A percentile compares a stretch with the other conserved stretches of the same genome.
Conservation (phyloP, 2,888 invertebrate species). For the Deilephila elpenor region DNA sequence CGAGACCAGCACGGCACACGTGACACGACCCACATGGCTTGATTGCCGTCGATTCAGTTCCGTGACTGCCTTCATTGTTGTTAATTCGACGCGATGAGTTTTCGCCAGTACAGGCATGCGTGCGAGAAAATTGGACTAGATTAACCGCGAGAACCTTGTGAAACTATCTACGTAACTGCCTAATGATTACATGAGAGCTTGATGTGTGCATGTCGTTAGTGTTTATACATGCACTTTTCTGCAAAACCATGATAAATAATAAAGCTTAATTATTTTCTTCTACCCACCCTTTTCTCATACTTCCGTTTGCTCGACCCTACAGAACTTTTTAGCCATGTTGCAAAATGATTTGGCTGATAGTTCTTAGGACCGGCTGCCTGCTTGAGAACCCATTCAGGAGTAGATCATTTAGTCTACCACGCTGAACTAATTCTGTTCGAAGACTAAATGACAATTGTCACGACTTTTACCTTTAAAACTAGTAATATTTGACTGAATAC, state of each 20-base stretch:
- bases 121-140: slow-evolving; percentile 23
- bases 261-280: background rate
- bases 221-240: background rate
- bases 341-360: no score
- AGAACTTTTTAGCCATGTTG: no score
- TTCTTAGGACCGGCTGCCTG: no score
- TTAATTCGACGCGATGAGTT: slow-evolving; percentile 20
- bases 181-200: background rate
- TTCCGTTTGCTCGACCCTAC: no score
- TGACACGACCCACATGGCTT: slow-evolving; percentile 1
- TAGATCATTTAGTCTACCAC: no score
- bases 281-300: background rate
- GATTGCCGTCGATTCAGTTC: slow-evolving; percentile 12
- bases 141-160: slow-evolving; percentile 6
- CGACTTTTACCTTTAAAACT: no score
- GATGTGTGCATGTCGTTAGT: background rate
- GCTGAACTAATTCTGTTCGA: no score
- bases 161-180: background rate
- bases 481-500: no score
- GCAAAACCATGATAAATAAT: background rate
- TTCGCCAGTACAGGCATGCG: slow-evolving; percentile 4
- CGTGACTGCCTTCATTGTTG: slow-evolving; percentile 19
- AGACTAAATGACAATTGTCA: no score
- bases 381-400: no score
- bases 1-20: background rate